Conservation (phyloP, 2,888 invertebrate species). For the Eledona agricola region DNA sequence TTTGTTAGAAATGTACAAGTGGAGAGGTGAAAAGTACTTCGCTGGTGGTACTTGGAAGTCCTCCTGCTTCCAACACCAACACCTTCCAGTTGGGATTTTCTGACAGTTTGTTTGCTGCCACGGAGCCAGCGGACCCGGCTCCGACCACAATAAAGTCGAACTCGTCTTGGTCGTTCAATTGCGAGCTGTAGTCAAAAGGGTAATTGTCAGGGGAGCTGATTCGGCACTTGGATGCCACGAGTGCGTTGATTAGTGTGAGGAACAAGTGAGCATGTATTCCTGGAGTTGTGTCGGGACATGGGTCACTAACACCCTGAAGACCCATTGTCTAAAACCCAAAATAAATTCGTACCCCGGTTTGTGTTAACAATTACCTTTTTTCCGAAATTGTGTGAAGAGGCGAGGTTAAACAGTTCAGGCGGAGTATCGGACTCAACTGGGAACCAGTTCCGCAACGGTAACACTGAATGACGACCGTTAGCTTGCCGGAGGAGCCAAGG, state of each 20-base stretch:
- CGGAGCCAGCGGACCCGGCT: conserved; percentile 65
- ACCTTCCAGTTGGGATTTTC: conserved; percentile 63
- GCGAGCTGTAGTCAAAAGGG: conserved; percentile 45
- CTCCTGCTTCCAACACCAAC: conserved; percentile 66
- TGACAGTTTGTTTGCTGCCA: conserved; percentile 63
- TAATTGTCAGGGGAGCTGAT: conserved; percentile 42
- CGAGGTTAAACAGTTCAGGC: no score
- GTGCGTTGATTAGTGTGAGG: conserved; percentile 67
- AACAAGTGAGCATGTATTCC: conserved; percentile 65
- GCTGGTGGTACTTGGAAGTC: conserved; percentile 61
- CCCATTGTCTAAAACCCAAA: no score
- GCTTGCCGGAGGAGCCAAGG: no score
- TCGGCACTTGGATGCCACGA: conserved; percentile 65
- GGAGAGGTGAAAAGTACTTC: conserved; percentile 53
- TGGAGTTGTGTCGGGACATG: conserved; percentile 51
- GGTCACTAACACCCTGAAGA: conserved; percentile 7
- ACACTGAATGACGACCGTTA: no score
- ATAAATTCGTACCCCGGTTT: no score
- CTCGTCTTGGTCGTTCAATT: conserved; percentile 45
- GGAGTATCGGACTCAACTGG: no score
- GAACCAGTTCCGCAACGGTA: no score
- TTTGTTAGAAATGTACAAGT: background rate
- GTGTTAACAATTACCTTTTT: no score
- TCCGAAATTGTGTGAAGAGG: no score
- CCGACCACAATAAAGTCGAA: conserved; percentile 67